Evolutionary conservation across 1,140 invertebrate species (phyloP), one percentile per base, ranked within the genome.

Genomic region (Helicoverpa armigera): DNA sequence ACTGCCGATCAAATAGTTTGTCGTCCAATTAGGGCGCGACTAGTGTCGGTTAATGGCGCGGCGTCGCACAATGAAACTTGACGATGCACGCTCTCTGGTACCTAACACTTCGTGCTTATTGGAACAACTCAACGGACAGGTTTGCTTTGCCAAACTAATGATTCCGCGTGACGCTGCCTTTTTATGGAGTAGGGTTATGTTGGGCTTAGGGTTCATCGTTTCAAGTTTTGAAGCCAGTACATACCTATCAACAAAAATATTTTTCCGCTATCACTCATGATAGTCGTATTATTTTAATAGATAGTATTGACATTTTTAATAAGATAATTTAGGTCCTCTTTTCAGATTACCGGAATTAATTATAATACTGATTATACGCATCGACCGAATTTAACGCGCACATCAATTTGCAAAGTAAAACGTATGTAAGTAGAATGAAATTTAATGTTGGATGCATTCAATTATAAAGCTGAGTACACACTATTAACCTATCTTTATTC

Each of bases 1-100:
- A 70, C 61, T 51, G 60, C 69, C 80, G 80, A 82, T 84, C 80
- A 84, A 82, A 84, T 77, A 80, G 83, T 84, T 84, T 84, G 83
- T 79, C 80, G 77, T 77, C 80, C 83, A 84, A 84, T 84, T 84
- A 82, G 80, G 60, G 67, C 79, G 35, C 51, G 79, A 83, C 63
- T 81, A 79, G 79, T 83, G 72, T 84, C 76, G 77, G 51, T 82
- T 84, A 84, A 84, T 77, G 70, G 77, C 60, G 70, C 75, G n/a
- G 73, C 79, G 74, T 31, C 48, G 74, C 67, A 82, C 80, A 82
- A 70, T 69, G 73, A 70, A 56, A 63, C 63, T 67, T 56, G 51
- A 67, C 65, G 65, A 29, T 65, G 74, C 58, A 53, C 50, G 50
- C 9, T 48, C 1, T 48, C 29, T 9, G 31, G 48, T 18, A 13